Evolutionary conservation across 1,140 invertebrate species (phyloP).

Genomic region (Drosophila nannoptera): DNA sequence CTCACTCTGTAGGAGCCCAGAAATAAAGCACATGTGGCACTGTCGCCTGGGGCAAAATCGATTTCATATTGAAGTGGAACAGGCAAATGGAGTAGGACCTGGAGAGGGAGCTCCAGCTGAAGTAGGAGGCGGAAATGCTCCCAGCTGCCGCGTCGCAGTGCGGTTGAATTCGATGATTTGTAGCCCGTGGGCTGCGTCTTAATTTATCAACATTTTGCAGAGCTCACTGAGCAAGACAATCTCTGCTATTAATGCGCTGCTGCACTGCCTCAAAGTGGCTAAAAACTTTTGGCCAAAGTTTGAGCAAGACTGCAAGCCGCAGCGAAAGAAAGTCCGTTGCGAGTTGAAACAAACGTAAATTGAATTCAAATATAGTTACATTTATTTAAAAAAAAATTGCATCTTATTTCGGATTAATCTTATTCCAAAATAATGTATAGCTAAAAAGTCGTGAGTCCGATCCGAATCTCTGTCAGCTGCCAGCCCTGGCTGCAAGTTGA

Average conservation of each 20-base stretch:
- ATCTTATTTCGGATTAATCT: too few species aligned
- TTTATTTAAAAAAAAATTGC: too few species aligned
- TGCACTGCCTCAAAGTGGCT: slow-evolving; percentile 27
- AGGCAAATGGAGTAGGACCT: slow-evolving; percentile 15
- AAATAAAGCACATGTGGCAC: slow-evolving; percentile 35
- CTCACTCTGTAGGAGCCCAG: background rate
- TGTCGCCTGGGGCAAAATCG: slow-evolving; percentile 31
- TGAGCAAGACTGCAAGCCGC: slow-evolving; percentile 6
- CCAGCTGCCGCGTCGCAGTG: slow-evolving; percentile 49
- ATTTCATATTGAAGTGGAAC: slow-evolving; percentile 34
- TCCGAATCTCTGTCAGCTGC: background rate
- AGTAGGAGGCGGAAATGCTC: slow-evolving; percentile 1
- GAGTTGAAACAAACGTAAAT: too few species aligned
- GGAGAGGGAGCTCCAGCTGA: background rate
- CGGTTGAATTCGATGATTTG: slow-evolving; percentile 74
- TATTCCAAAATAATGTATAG: background rate
- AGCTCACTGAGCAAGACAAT: slow-evolving; percentile 56
- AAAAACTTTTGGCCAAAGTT: slow-evolving; percentile 48
- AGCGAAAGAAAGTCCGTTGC: too few species aligned
- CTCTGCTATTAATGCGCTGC: slow-evolving; percentile 33
- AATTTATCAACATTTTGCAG: slow-evolving; percentile 66
- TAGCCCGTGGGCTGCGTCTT: slow-evolving; percentile 63
- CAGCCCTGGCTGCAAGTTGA: slow-evolving; percentile 13
- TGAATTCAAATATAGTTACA: too few species aligned
- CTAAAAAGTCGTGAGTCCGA: background rate